Percentiles rank a stretch among this genome's conserved stretches.
Conservation (phyloP, 2,888 invertebrate species). For the Lamellibrachia columna region DNA sequence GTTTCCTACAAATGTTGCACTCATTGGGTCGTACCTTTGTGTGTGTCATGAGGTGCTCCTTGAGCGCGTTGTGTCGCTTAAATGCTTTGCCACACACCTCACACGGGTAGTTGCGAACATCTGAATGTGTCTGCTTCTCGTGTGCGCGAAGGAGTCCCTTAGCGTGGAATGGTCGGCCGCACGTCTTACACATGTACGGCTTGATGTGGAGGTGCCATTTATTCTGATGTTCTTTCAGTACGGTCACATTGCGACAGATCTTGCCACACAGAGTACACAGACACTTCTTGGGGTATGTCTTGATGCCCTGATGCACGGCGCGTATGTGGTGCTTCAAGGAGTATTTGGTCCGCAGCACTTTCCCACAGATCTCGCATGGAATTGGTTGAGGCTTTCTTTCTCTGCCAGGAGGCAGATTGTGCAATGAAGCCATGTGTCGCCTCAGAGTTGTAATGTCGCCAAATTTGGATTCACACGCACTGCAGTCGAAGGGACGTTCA, state of each 20-base stretch:
- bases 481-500: neutral
- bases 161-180: conserved; percentile 26
- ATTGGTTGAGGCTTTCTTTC: neutral
- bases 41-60: conserved; percentile 30
- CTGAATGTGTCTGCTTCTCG: conserved; percentile 18
- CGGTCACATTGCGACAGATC: conserved; percentile 28
- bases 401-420: neutral
- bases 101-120: neutral
- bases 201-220: conserved; percentile 29
- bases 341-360: conserved; percentile 26
- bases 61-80: conserved; percentile 22
- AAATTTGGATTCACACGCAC: neutral
- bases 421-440: neutral
- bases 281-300: neutral
- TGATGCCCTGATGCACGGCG: conserved; percentile 26
- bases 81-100: neutral
- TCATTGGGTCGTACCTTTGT: conserved; percentile 16
- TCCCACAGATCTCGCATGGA: conserved; percentile 29
- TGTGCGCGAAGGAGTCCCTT: conserved; percentile 28
- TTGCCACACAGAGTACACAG: conserved; percentile 31
- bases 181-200: conserved; percentile 29
- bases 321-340: conserved; percentile 27
- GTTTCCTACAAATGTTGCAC: conserved; percentile 30
- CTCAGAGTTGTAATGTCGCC: neutral
- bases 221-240: conserved; percentile 30